Percentiles rank a stretch among this genome's conserved stretches.
These are phyloP conservation scores for Lasaia peninsularis DNA, from an alignment of 1,140 invertebrate species.

Conservation along the genomic window DNA sequence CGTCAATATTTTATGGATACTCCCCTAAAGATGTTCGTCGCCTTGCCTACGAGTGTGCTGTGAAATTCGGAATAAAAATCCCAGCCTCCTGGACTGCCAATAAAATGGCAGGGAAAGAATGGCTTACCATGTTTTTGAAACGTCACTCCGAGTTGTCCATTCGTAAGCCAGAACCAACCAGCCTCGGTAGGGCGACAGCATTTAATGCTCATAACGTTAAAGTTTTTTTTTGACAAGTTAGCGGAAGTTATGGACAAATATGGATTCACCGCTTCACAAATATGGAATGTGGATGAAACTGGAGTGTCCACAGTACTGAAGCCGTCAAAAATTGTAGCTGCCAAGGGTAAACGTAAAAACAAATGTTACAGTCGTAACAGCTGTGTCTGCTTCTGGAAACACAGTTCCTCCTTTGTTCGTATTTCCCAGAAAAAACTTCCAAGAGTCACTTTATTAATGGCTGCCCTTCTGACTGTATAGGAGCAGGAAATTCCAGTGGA, in stretches of 20 bases:
- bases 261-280: constrained; percentile 21
- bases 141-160: background rate
- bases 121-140: constrained; percentile 7
- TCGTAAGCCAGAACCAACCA: background rate
- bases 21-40: constrained; percentile 36
- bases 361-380: constrained; percentile 19
- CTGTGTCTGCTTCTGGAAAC: no score
- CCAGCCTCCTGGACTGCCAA: background rate
- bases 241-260: constrained; percentile 20
- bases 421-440: background rate
- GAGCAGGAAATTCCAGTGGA: background rate
- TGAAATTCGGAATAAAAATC: constrained; percentile 17
- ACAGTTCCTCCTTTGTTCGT: no score
- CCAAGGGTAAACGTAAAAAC: constrained; percentile 2
- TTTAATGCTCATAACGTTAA: constrained; percentile 9
- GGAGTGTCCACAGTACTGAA: constrained; percentile 1
- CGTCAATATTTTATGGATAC: constrained; percentile 34
- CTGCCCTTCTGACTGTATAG: no score
- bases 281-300: constrained; percentile 42
- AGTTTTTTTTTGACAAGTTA: constrained; percentile 18
- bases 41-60: constrained; percentile 35
- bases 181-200: constrained; percentile 2
- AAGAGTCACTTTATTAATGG: no score
- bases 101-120: background rate
- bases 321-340: constrained; percentile 12